phyloP scores from a whole-genome alignment of 2,888 invertebrate genomes.

The Tanytarsus gracilentus region DNA sequence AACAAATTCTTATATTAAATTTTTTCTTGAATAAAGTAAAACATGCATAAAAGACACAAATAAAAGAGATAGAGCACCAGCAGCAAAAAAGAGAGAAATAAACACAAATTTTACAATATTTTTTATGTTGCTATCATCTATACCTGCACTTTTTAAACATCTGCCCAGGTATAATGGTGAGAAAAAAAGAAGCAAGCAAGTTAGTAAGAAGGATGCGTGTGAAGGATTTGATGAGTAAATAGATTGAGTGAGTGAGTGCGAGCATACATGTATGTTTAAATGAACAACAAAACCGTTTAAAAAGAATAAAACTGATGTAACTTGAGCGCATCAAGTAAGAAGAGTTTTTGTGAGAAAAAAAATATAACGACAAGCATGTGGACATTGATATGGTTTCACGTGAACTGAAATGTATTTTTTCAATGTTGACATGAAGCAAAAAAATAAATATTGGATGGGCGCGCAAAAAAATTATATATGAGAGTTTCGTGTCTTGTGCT shows the following conservation, averaged over 20 bases:
- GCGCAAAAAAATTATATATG: no score
- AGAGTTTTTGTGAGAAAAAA: neutral
- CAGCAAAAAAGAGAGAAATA: no score
- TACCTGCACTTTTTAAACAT: slow-evolving; percentile 1
- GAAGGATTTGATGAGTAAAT: neutral
- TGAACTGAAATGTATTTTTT: neutral
- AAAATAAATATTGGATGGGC: slow-evolving; percentile 4
- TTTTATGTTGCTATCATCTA: neutral
- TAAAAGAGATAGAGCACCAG: no score
- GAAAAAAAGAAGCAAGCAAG: neutral
- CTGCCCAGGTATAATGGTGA: neutral
- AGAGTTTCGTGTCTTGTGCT: no score
- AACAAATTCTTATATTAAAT: no score
- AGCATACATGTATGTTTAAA: no score
- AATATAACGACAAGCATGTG: neutral
- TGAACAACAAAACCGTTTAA: no score
- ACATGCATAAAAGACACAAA: no score
- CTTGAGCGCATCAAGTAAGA: no score
- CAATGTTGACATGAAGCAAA: neutral
- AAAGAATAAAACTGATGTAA: no score
- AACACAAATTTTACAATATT: neutral
- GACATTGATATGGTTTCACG: slow-evolving; percentile 9
- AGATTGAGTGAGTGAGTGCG: neutral
- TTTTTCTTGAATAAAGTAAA: no score
- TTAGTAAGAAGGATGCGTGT: neutral